A percentile compares a stretch with the other conserved stretches of the same genome.
Conservation (phyloP, 2,888 invertebrate genomes). For the Allygus modestus region DNA sequence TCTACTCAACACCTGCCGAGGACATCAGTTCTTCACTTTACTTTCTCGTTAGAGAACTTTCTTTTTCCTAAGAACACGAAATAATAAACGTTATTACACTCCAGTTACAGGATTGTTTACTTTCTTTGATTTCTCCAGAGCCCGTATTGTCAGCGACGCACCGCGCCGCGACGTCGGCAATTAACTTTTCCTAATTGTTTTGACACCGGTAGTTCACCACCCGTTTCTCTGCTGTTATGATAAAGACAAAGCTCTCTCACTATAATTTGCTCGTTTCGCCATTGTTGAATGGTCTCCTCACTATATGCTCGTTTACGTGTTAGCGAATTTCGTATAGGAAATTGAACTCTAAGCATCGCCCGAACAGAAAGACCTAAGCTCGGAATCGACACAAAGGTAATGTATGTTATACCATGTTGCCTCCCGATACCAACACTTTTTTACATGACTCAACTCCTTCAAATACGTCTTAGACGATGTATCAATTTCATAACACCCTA, state of each 20-base stretch:
- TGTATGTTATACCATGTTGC: too few species aligned
- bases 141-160: neutral
- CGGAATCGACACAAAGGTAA: too few species aligned
- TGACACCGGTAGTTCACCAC: constrained; percentile 17
- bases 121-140: constrained; percentile 31
- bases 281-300: neutral
- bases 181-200: constrained; percentile 3
- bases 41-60: constrained; percentile 43
- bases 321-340: too few species aligned
- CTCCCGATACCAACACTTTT: too few species aligned
- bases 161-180: neutral
- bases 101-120: constrained; percentile 31
- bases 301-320: too few species aligned
- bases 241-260: neutral
- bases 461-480: too few species aligned
- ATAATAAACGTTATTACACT: constrained; percentile 40
- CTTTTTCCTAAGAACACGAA: constrained; percentile 36
- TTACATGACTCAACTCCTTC: too few species aligned
- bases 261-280: neutral
- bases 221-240: neutral
- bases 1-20: constrained; percentile 34
- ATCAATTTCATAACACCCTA: too few species aligned
- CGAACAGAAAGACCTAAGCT: too few species aligned
- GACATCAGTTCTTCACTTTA: constrained; percentile 5
- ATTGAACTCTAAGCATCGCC: too few species aligned